phyloP scores from a whole-genome alignment of 2,888 invertebrate genomes.

The Coremacera marginata region DNA sequence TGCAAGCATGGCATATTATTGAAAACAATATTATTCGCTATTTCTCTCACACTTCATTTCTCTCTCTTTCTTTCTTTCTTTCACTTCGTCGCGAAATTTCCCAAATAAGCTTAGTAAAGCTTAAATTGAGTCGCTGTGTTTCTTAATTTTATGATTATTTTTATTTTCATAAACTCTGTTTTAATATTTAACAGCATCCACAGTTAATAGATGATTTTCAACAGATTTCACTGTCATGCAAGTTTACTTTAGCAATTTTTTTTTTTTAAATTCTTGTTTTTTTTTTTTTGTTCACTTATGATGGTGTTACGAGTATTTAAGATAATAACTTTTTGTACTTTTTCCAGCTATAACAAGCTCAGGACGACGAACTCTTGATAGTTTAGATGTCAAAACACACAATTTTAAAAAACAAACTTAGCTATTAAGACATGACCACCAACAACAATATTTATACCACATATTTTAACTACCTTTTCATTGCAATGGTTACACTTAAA shows the following conservation, averaged over 20 bases:
- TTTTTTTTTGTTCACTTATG: neutral
- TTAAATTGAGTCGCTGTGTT: too few relatives aligned
- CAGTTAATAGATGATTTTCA: too few relatives aligned
- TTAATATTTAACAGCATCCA: neutral
- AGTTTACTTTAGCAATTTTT: neutral
- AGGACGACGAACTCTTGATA: conserved; percentile 16
- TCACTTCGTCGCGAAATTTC: neutral
- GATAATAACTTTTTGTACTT: too few relatives aligned
- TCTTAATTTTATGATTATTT: too few relatives aligned
- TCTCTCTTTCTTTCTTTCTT: neutral
- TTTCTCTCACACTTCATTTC: neutral
- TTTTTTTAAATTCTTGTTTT: neutral
- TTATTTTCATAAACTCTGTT: too few relatives aligned
- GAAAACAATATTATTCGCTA: too few relatives aligned
- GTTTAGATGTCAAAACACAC: conserved; percentile 34
- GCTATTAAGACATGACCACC: neutral
- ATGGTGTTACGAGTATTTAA: neutral
- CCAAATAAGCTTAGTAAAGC: too few relatives aligned
- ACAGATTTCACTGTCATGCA: conserved; percentile 24
- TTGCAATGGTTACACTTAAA: conserved; percentile 40
- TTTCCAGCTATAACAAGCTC: neutral
- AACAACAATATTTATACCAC: neutral
- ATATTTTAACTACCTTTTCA: conserved; percentile 28
- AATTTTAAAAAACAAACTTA: neutral
- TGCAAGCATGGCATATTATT: too few relatives aligned